phyloP scores from a whole-genome alignment of 2,113 vertebrate species.

The Euleptes europaea region DNA sequence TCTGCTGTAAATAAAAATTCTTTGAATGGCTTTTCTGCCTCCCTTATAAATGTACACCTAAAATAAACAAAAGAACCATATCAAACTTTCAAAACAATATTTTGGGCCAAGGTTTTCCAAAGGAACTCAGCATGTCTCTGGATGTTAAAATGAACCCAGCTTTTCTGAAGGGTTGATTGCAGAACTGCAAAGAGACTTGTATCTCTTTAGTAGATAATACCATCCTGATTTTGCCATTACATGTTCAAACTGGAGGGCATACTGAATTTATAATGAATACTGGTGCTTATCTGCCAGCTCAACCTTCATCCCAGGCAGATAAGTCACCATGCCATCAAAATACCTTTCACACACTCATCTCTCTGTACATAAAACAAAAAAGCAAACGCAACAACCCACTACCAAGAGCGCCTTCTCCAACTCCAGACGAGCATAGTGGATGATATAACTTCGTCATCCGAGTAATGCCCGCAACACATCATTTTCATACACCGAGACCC shows the following conservation, averaged over 20 bases:
- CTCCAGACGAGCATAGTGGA: no score
- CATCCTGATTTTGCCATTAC: neutral
- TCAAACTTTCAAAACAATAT: conserved; percentile 40
- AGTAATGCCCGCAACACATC: no score
- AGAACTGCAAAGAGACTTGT: neutral
- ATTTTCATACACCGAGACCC: no score
- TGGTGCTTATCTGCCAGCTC: neutral
- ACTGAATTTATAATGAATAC: neutral
- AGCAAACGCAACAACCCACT: no score
- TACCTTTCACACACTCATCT: no score
- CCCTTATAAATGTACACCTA: conserved; percentile 35
- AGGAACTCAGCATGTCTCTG: neutral
- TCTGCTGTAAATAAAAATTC: conserved; percentile 57
- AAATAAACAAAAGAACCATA: conserved; percentile 50
- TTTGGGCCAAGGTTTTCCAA: conserved; percentile 8
- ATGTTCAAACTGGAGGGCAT: neutral
- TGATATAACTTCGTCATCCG: no score
- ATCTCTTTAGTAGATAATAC: neutral
- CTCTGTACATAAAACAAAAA: no score
- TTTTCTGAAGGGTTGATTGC: neutral
- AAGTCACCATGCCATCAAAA: no score
- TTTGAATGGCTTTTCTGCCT: conserved; percentile 63
- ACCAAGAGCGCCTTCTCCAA: no score
- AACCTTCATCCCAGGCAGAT: no score
- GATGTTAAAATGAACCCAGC: neutral